Evolutionary conservation across 2,797 vertebrate species (phyloP), one percentile per base, ranked within the genome.

Genomic region (Thamnophis elegans): DNA sequence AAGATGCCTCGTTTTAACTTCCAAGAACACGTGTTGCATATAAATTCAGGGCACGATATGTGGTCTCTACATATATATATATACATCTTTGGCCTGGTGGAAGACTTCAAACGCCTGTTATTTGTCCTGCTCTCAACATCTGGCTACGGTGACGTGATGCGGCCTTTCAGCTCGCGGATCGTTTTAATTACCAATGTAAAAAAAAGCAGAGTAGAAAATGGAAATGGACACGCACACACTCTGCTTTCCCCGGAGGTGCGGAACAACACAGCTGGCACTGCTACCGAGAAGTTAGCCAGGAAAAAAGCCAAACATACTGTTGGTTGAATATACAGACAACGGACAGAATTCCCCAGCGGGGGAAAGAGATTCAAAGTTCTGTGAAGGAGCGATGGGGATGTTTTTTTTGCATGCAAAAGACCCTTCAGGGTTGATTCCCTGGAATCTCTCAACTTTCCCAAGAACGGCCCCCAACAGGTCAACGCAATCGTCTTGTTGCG

Each of bases 181-280:
- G 53, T 85, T 82, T 93, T 88, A 88, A 88, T 93, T 93, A 93
- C 14, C 65, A 90, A 88, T 82, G 88, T 60, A 11, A 11, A 85
- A 93, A 91, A 88, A 82, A 88, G 47, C 58, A 89, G 88, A 85
- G 88, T 65, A 93, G 86, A 93, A 93, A 93, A 85, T 86, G 82
- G 89, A 92, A 85, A 87, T 78, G 60, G 88, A 36, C 65, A 13
- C 4, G 4, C 26, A 26, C 4, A 26, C 26, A 32, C 65, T 22
- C 65, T 28, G 25, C 92, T 89, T 88, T 54, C 56, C 56, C 85
- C 91, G 65, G 92, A 93, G 87, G 55, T 86, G 42, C n/a, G 36
- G 91, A 47, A n/a, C 86, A 59, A 73, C 42, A 73, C n/a, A 56
- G 42, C 68, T 91, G 65, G n/a, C 68, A 60, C 60, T 13, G 12